Evolutionary conservation across 2,113 vertebrate genomes (phyloP).

Genomic region (Stigmatopora argus): DNA sequence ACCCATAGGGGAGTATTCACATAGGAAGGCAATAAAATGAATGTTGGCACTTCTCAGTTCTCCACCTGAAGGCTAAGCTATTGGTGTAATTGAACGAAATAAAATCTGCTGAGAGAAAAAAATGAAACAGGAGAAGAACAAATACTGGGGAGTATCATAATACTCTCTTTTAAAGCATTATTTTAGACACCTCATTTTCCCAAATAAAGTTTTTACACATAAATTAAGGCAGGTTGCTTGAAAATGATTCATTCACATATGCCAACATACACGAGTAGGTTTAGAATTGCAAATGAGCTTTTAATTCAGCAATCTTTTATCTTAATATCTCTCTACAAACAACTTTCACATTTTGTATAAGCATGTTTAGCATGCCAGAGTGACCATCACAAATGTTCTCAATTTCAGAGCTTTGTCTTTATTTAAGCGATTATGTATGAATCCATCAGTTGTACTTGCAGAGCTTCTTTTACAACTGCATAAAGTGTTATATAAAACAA

Average conservation of each 20-base stretch:
- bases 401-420: slow-evolving; percentile 73
- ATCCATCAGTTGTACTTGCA: slow-evolving; percentile 68
- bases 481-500: background rate
- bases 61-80: slow-evolving; percentile 30
- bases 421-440: slow-evolving; percentile 96
- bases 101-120: slow-evolving; percentile 26
- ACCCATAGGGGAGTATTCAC: slow-evolving; percentile 15
- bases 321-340: slow-evolving; percentile 63
- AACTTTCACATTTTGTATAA: slow-evolving; percentile 24
- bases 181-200: slow-evolving; percentile 30
- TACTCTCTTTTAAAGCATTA: slow-evolving; percentile 51
- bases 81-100: slow-evolving; percentile 55
- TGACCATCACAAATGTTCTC: slow-evolving; percentile 71
- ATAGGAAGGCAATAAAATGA: slow-evolving; percentile 39
- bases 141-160: slow-evolving; percentile 27
- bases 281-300: slow-evolving; percentile 70
- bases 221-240: slow-evolving; percentile 54
- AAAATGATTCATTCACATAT: slow-evolving; percentile 62
- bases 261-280: slow-evolving; percentile 63
- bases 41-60: slow-evolving; percentile 24
- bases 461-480: slow-evolving; percentile 78
- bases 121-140: slow-evolving; percentile 21
- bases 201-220: slow-evolving; percentile 48
- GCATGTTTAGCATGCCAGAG: background rate
- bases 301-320: slow-evolving; percentile 61